Conservation (phyloP, 2,113 vertebrate genomes). For the Nyctibius bracteatus region DNA sequence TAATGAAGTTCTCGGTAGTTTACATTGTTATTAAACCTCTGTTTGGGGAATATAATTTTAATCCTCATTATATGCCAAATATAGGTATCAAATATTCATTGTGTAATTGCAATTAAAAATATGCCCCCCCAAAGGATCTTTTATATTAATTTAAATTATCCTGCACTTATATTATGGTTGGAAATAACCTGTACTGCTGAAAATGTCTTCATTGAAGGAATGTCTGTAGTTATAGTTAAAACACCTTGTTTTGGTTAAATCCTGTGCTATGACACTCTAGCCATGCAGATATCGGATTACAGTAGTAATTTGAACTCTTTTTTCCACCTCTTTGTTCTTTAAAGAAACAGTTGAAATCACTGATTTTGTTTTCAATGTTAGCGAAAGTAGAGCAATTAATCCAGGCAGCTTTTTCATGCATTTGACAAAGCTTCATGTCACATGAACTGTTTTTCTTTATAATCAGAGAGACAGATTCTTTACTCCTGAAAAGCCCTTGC, state of each 20-base stretch:
- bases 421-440: slow-evolving; percentile 28
- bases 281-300: background rate
- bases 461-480: background rate
- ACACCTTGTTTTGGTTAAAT: slow-evolving; percentile 2
- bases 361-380: background rate
- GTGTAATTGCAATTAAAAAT: slow-evolving; percentile 57
- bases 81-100: slow-evolving; percentile 55
- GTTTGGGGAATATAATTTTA: slow-evolving; percentile 52
- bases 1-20: slow-evolving; percentile 57
- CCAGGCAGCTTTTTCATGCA: background rate
- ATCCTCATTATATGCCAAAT: slow-evolving; percentile 44
- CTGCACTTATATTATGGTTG: background rate
- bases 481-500: background rate
- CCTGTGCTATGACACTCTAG: background rate
- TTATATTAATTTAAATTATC: slow-evolving; percentile 63
- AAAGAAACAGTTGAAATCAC: background rate
- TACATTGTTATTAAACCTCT: slow-evolving; percentile 62
- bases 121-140: slow-evolving; percentile 24
- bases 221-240: background rate
- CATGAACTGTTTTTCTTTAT: background rate
- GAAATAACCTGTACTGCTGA: slow-evolving; percentile 7
- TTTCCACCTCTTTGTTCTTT: background rate
- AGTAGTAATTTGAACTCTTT: background rate
- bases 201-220: slow-evolving; percentile 31
- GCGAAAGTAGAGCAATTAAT: slow-evolving; percentile 30